Evolutionary conservation across 2,113 vertebrate genomes (phyloP).

Genomic region (Anhinga rufa): DNA sequence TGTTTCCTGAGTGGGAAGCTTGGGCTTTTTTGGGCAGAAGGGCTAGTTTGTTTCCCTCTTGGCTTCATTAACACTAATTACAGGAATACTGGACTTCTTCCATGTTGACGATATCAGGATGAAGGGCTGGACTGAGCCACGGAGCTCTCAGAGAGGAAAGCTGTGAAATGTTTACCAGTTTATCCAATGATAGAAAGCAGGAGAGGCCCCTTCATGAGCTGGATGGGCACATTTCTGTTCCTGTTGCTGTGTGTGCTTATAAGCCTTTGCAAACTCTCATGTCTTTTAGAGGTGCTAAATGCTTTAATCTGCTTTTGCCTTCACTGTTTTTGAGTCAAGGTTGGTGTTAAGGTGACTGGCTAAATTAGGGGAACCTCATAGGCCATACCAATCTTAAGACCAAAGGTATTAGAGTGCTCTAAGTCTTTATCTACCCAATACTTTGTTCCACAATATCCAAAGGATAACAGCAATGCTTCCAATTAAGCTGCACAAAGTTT

Average conservation of each 20-base stretch:
- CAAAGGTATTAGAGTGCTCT: neutral
- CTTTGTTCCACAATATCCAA: neutral
- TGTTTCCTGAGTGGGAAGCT: neutral
- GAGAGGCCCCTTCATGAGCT: neutral
- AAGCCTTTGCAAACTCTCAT: neutral
- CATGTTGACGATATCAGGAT: neutral
- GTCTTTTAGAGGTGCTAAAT: neutral
- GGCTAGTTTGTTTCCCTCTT: neutral
- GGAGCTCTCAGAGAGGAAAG: neutral
- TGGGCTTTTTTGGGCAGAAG: neutral
- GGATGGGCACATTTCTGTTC: neutral
- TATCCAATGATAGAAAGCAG: neutral
- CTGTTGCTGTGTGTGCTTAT: neutral
- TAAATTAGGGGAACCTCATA: neutral
- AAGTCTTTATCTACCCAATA: neutral
- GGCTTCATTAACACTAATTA: neutral
- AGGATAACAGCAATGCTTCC: neutral
- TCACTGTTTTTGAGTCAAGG: neutral
- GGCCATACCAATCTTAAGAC: neutral
- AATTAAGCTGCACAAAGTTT: neutral
- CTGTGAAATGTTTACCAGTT: neutral
- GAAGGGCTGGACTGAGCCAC: neutral
- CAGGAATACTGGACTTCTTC: neutral
- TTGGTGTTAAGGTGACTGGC: neutral
- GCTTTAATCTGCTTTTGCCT: neutral